Base-by-base conservation (phyloP, 2,113 vertebrate genomes). In the Oceanodroma tethys region DNA sequence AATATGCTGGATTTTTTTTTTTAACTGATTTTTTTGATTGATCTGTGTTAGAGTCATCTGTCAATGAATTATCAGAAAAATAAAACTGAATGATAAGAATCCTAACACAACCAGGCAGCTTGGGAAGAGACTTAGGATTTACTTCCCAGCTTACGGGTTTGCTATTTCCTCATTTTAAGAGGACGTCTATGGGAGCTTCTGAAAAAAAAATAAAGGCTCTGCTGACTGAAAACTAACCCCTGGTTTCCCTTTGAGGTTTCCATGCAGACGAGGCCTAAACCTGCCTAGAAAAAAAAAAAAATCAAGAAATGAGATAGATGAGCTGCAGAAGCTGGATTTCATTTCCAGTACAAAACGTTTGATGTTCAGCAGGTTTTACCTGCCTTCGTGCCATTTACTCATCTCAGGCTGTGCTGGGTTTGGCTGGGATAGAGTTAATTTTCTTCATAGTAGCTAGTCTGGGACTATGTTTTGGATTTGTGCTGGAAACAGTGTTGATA, bases 221-320 rank as follows among this genome's bases (percentile, higher is more conserved):
- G 42, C 67, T 94, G 71, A 94, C 67, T 93, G 55, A 95, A 84
- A 95, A 55, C 63, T 70, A 78, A 58, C 58, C 50, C 17, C 32
- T 83, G 55, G 16, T 94, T 96, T 93, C 71, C 73, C 70, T 63
- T 73, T 93, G 71, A 66, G 8, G 5, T 88, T 96, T 93, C 22
- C 45, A 59, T 0, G 0, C 14, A 83, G 23, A 73, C 2, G 10
- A 74, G 14, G 19, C 63, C 29, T 90, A 63, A 95, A 86, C 11
- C 67, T 86, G 19, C 18, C 38, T 71, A 67, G n/a, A 56, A 85
- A 50, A 40, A 60, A 38, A 40, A 18, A 48, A 42, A 63, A 68
- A 59, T 84, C 50, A 82, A 91, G 89, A 94, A 91, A 91, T 75
- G 52, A 94, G 76, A 42, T 52, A 83, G 45, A 88, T 40, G 72